These are phyloP conservation scores for Progne subis DNA, from an alignment of 2,113 vertebrate species.

Conservation along the genomic window DNA sequence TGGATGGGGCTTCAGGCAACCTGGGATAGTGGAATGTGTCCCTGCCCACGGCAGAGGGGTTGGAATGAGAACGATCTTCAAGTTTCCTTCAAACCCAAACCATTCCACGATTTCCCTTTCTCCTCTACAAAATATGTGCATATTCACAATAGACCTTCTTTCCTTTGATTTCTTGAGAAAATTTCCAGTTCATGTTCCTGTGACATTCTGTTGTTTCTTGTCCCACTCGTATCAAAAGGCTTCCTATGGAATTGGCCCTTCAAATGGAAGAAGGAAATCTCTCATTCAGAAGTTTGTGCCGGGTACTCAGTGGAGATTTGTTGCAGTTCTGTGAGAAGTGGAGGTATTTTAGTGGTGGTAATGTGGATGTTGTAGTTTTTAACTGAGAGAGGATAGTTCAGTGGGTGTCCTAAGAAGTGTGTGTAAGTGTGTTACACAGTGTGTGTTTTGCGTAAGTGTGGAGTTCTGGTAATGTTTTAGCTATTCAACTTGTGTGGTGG, in stretches of 20 bases:
- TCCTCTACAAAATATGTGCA: fast-evolving
- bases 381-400: not conserved
- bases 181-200: not conserved
- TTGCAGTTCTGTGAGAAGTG: not conserved
- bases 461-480: not conserved
- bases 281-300: not conserved
- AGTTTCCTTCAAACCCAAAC: not conserved
- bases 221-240: not conserved
- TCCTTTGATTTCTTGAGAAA: not conserved
- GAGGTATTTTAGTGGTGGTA: not conserved
- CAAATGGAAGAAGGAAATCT: not conserved
- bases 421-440: not conserved
- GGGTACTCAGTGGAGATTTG: fast-evolving
- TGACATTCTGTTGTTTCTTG: not conserved
- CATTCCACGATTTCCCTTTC: not conserved
- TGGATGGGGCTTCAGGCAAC: fast-evolving
- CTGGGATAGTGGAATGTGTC: not conserved
- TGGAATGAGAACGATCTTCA: not conserved
- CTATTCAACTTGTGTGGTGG: not conserved
- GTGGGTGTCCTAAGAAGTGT: not conserved
- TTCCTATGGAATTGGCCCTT: not conserved
- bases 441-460: not conserved
- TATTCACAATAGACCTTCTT: not conserved
- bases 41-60: not conserved
- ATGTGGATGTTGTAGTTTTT: not conserved